A percentile compares a stretch with the other conserved stretches of the same genome.
Conservation (phyloP, 2,113 vertebrate species). For the Plestiodon gilberti region DNA sequence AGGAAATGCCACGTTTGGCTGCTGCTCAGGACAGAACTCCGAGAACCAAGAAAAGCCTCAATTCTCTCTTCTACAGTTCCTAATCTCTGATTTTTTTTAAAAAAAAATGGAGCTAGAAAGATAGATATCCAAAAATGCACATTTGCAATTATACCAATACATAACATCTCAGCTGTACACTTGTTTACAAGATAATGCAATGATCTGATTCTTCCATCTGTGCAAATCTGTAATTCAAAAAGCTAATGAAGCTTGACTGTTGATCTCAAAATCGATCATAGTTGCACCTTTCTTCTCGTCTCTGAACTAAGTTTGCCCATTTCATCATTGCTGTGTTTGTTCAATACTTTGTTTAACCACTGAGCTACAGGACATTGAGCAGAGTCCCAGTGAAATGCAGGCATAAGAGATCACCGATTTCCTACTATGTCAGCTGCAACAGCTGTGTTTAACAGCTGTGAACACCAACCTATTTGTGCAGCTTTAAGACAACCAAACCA, state of each 20-base stretch:
- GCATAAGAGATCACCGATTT: not conserved
- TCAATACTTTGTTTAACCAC: constrained; percentile 12
- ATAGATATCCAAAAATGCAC: no score
- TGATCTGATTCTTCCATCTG: not conserved
- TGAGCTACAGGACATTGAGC: not conserved
- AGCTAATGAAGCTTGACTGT: not conserved
- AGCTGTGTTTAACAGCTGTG: not conserved
- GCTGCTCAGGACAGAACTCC: not conserved
- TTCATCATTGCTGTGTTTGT: not conserved
- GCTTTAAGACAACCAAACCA: not conserved
- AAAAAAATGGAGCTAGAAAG: not conserved
- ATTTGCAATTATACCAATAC: not conserved
- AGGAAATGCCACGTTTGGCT: not conserved
- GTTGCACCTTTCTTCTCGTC: no score
- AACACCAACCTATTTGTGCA: not conserved
- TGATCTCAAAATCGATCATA: constrained; percentile 2
- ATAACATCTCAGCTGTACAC: not conserved
- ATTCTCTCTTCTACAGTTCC: not conserved
- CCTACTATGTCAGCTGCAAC: not conserved
- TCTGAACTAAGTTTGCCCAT: not conserved
- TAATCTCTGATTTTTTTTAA: not conserved
- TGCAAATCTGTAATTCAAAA: not conserved
- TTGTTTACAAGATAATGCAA: not conserved
- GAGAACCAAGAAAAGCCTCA: not conserved
- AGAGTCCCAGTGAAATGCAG: not conserved